Conservation (phyloP, 35 echinoderm and acorn worm genomes). For the Acanthaster planci region DNA sequence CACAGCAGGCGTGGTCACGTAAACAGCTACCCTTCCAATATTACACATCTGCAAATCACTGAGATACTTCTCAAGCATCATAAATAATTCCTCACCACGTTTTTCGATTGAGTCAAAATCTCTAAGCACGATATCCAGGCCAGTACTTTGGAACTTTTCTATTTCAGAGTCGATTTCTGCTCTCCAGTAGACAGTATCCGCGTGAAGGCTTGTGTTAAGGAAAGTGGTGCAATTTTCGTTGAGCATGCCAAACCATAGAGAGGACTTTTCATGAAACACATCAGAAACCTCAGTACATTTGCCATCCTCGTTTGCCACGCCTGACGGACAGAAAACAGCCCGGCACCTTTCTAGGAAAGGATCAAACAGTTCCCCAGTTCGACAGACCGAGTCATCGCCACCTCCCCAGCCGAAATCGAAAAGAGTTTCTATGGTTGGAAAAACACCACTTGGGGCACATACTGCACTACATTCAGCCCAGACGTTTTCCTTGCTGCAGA, state of each 20-base stretch:
- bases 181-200: neutral
- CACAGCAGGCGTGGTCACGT: neutral
- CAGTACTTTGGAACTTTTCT: neutral
- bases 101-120: neutral
- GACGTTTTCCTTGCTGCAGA: neutral
- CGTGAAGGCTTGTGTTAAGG: neutral
- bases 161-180: neutral
- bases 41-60: neutral
- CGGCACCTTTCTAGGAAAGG: conserved; percentile 46
- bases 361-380: conserved; percentile 51
- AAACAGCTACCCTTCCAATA: neutral
- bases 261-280: neutral
- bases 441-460: neutral
- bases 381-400: neutral
- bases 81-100: neutral
- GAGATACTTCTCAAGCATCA: neutral
- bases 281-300: neutral
- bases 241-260: neutral
- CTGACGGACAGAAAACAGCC: neutral
- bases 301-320: neutral
- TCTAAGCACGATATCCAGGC: neutral
- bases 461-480: neutral
- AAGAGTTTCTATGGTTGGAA: neutral
- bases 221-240: neutral
- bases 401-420: neutral